Evolutionary conservation across 1,140 invertebrate species (phyloP).

Genomic region (Apocrypta bakeri): DNA sequence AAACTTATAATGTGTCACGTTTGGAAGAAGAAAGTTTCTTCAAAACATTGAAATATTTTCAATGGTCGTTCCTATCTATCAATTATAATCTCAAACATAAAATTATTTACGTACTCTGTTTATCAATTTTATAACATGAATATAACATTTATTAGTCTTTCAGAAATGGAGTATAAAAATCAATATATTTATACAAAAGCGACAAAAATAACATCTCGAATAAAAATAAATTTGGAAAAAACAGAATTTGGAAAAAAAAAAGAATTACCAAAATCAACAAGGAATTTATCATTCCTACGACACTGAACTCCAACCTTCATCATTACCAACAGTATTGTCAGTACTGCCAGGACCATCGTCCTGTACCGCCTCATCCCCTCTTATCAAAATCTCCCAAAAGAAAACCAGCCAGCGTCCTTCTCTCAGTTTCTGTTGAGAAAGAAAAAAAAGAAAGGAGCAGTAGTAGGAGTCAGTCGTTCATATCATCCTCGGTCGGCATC

Average conservation of each 20-base stretch:
- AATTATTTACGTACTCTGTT: no score
- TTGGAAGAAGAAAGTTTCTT: background rate
- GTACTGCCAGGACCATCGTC: conserved; percentile 46
- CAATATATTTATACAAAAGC: no score
- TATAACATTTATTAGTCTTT: no score
- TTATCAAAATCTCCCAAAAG: background rate
- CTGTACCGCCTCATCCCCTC: conserved; percentile 3
- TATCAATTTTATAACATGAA: no score
- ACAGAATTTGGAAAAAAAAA: no score
- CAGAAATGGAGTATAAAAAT: no score
- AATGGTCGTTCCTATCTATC: no score
- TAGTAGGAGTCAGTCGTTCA: conserved; percentile 1
- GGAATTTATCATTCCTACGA: conserved; percentile 66
- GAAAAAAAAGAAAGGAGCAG: background rate
- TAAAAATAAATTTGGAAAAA: no score
- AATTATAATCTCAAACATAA: no score
- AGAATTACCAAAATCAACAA: conserved; percentile 60
- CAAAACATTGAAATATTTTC: background rate
- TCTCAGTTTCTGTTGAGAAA: background rate
- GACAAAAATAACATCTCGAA: no score
- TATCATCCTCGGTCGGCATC: background rate
- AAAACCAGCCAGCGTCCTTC: background rate
- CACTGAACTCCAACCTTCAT: conserved; percentile 11
- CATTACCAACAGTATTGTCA: background rate
- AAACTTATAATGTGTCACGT: background rate